Evolutionary conservation across 2,797 vertebrate genomes (phyloP).

Genomic region (Clarias fuscus): DNA sequence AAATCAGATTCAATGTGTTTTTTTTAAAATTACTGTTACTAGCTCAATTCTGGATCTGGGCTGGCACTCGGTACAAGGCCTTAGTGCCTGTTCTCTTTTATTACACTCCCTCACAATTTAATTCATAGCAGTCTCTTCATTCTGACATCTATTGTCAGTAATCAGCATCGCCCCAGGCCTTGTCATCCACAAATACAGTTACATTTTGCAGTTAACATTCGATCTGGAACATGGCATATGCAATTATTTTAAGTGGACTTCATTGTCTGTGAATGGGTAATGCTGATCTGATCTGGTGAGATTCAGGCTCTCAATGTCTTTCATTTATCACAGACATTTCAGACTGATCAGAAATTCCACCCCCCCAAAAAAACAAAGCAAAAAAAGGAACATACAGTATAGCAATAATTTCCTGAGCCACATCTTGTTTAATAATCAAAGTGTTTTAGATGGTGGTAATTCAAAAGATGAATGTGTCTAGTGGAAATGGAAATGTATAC

Average conservation of each 20-base stretch:
- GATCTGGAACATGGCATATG: slow-evolving; percentile 26
- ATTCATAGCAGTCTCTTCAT: neutral
- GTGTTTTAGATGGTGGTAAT: slow-evolving; percentile 41
- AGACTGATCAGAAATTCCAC: slow-evolving; percentile 43
- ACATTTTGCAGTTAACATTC: slow-evolving; percentile 18
- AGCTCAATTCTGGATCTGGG: no score
- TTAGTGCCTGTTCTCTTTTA: neutral
- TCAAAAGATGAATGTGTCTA: slow-evolving; percentile 53
- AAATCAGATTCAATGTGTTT: no score
- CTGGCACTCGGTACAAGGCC: no score
- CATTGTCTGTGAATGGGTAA: slow-evolving; percentile 42
- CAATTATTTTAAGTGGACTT: slow-evolving; percentile 46
- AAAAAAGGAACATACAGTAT: slow-evolving; percentile 51
- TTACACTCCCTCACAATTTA: neutral
- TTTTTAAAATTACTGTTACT: no score
- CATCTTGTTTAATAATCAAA: slow-evolving; percentile 52
- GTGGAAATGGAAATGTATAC: slow-evolving; percentile 52
- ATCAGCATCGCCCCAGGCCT: slow-evolving; percentile 27
- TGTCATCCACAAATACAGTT: slow-evolving; percentile 28
- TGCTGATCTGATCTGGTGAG: slow-evolving; percentile 17
- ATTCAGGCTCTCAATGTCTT: slow-evolving; percentile 31
- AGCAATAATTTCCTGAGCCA: slow-evolving; percentile 52
- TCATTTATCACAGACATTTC: slow-evolving; percentile 51
- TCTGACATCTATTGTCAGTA: slow-evolving; percentile 13
- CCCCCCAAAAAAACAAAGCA: slow-evolving; percentile 6